Conservation (phyloP, 2,113 vertebrate genomes). For the Monopterus albus region DNA sequence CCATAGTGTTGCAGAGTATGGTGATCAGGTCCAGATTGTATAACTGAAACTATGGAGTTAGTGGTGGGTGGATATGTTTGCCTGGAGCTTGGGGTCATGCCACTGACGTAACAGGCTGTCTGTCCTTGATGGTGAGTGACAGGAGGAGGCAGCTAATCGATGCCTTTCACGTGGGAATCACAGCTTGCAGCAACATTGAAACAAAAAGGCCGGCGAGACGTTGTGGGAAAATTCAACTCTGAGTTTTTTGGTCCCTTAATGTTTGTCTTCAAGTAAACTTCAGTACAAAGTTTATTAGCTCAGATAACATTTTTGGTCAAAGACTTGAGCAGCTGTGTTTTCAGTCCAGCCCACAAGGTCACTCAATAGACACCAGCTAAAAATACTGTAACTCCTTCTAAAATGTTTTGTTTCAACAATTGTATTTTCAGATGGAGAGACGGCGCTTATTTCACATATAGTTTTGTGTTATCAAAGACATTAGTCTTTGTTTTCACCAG, state of each 20-base stretch:
- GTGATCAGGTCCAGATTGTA: conserved; percentile 90
- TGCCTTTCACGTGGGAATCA: conserved; percentile 97
- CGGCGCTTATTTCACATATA: conserved; percentile 12
- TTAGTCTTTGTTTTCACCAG: conserved; percentile 35
- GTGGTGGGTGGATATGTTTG: conserved; percentile 88
- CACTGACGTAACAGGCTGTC: conserved; percentile 87
- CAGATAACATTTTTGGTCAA: conserved; percentile 82
- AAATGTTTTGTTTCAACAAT: conserved; percentile 54
- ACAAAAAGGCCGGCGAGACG: conserved; percentile 84
- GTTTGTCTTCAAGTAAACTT: conserved; percentile 82
- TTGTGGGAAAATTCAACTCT: conserved; percentile 93
- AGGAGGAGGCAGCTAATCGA: conserved; percentile 88
- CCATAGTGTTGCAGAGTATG: conserved; percentile 32
- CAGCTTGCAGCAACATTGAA: conserved; percentile 89
- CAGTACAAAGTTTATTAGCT: conserved; percentile 86
- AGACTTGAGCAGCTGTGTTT: conserved; percentile 84
- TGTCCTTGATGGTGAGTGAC: conserved; percentile 90
- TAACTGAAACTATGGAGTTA: conserved; percentile 87
- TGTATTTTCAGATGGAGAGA: conserved; percentile 31
- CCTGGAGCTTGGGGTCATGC: conserved; percentile 88
- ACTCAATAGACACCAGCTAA: conserved; percentile 71
- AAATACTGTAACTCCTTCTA: conserved; percentile 77
- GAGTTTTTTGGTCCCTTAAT: conserved; percentile 80
- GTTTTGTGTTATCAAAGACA: conserved; percentile 45
- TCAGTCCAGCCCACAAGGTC: conserved; percentile 77